Evolutionary conservation across 1,140 invertebrate genomes (phyloP), one percentile per base, ranked within the genome.

Genomic region (Zaprionus davidi): DNA sequence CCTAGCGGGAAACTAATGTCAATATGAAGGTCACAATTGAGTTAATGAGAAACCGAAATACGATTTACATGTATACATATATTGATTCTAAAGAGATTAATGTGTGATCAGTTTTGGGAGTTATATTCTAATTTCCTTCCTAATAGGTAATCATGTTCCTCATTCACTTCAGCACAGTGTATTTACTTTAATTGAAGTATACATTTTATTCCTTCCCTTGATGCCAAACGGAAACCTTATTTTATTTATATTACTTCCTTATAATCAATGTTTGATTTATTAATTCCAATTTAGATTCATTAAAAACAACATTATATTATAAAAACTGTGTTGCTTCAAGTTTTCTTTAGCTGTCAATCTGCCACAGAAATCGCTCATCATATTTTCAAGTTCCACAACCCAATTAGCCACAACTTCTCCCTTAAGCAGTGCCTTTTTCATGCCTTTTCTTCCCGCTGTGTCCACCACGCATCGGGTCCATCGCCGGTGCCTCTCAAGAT

Each of bases 401-500:
- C 46, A 51, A 51, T 51, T 24, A 51, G 41, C 12, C 46, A 12
- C 20, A 24, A 2, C 11, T 49, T 3, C 46, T 20, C 12, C 20
- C 20, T 5, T 3, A 24, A 22, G 11, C 46, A 17, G 46, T 13
- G 22, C 46, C 20, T 51, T 51, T 51, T 51, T 62, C 41, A 60
- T 26, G 31, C 28, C 15, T 7, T n/a, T 0, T 6, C 26, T 62
- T 74, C 38, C 71, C 36, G 24, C 68, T 76, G 60, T 53, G 73
- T 70, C 31, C 17, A 12, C 41, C 13, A 11, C 41, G 24, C 17
- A 53, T 64, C 55, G 44, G 60, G 56, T 71, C 65, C 70, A 53
- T 66, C 58, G 58, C 36, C 13, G 65, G 66, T 74, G 78, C 60
- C 71, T 78, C 76, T 56, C 53, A 56, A 51, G 46, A 51, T 51